Conservation (phyloP, 2,113 vertebrate species). For the Globicephala melas region DNA sequence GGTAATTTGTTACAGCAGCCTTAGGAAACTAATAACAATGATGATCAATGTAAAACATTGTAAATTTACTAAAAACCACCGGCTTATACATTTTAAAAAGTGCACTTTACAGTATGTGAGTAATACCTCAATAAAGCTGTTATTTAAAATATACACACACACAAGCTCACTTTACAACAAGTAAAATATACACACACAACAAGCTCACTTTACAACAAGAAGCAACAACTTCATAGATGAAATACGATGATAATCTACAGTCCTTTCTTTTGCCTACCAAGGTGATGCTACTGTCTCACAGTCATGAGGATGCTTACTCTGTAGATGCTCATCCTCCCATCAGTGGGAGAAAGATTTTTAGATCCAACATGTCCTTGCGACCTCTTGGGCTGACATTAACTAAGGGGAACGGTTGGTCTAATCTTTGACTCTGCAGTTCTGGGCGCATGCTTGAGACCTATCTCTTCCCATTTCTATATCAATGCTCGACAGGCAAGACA, state of each 20-base stretch:
- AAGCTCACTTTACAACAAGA: neutral
- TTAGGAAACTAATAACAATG: neutral
- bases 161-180: neutral
- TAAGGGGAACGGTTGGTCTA: neutral
- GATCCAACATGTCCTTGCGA: neutral
- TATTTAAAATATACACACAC: neutral
- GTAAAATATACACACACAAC: neutral
- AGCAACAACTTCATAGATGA: neutral
- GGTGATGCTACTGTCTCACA: neutral
- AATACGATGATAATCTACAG: neutral
- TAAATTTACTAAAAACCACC: neutral
- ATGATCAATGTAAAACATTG: neutral
- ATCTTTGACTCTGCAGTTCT: neutral
- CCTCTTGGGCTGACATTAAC: neutral
- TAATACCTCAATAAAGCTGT: neutral
- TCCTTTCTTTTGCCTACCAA: neutral
- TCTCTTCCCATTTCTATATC: neutral
- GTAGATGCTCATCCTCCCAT: neutral
- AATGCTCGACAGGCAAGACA: neutral
- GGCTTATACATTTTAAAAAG: neutral
- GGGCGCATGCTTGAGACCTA: neutral
- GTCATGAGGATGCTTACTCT: neutral
- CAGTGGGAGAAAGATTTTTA: neutral
- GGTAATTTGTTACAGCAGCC: neutral
- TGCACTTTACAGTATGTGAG: neutral